phyloP scores from a whole-genome alignment of 2,797 vertebrate species.

The Macroramphosus scolopax region DNA sequence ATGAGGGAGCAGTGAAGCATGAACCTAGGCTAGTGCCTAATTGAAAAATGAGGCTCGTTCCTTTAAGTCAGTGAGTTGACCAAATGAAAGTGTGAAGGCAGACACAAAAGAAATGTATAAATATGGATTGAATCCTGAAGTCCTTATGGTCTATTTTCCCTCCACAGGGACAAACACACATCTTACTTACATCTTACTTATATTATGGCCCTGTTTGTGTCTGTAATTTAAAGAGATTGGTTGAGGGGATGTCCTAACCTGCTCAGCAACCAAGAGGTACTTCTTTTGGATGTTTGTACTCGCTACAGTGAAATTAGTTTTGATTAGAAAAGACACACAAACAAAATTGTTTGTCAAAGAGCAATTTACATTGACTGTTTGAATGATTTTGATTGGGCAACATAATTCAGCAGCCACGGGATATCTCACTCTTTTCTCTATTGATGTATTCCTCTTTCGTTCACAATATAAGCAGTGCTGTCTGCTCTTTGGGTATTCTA shows the following conservation, averaged over 20 bases:
- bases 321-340: slow-evolving; percentile 18
- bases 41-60: slow-evolving; percentile 63
- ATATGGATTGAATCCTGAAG: slow-evolving; percentile 35
- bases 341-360: slow-evolving; percentile 32
- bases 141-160: slow-evolving; percentile 26
- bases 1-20: slow-evolving; percentile 57
- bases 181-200: slow-evolving; percentile 8
- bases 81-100: slow-evolving; percentile 47
- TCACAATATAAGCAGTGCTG: no score
- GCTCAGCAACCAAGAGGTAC: no score
- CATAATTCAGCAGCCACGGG: slow-evolving; percentile 5
- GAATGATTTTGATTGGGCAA: slow-evolving; percentile 20
- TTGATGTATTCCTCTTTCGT: neutral
- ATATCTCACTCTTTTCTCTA: neutral
- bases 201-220: slow-evolving; percentile 20
- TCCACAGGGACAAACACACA: slow-evolving; percentile 4
- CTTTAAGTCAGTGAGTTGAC: slow-evolving; percentile 47
- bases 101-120: slow-evolving; percentile 20
- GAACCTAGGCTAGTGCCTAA: slow-evolving; percentile 53
- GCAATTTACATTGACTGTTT: slow-evolving; percentile 31
- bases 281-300: slow-evolving; percentile 10
- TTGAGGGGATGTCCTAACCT: neutral
- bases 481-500: neutral
- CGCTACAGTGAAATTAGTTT: slow-evolving; percentile 16
- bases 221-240: slow-evolving; percentile 21